Conservation (phyloP, 2,797 vertebrate genomes). For the Protosalanx chinensis region DNA sequence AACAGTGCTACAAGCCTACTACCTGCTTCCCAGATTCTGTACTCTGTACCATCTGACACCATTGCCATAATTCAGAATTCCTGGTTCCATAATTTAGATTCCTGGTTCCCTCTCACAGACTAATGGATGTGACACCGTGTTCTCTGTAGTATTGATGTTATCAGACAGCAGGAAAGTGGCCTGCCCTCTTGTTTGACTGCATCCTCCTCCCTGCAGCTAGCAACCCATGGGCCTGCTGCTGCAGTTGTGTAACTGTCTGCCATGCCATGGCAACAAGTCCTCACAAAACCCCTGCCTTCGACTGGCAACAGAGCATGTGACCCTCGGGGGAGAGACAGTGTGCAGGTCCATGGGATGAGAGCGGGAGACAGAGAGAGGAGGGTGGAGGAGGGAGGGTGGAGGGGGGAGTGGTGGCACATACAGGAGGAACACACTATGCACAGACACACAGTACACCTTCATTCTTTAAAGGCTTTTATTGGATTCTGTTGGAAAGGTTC, state of each 20-base stretch:
- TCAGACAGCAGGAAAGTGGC: neutral
- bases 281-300: constrained; percentile 22
- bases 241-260: constrained; percentile 66
- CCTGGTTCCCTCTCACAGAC: neutral
- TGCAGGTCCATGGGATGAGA: constrained; percentile 7
- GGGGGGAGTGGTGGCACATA: neutral
- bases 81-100: neutral
- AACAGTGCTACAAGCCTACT: constrained; percentile 2
- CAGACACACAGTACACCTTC: neutral
- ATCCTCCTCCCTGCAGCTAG: constrained; percentile 43
- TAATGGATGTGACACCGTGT: neutral
- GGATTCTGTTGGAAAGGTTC: neutral
- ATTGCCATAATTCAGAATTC: neutral
- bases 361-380: neutral
- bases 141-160: neutral
- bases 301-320: constrained; percentile 32
- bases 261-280: constrained; percentile 51
- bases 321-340: constrained; percentile 47
- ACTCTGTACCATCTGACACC: no score
- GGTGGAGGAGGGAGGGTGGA: neutral
- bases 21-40: neutral
- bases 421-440: neutral
- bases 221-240: constrained; percentile 48
- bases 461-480: neutral
- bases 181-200: constrained; percentile 43